Evolutionary conservation across 2,113 vertebrate genomes (phyloP).

Genomic region (Junco hyemalis): DNA sequence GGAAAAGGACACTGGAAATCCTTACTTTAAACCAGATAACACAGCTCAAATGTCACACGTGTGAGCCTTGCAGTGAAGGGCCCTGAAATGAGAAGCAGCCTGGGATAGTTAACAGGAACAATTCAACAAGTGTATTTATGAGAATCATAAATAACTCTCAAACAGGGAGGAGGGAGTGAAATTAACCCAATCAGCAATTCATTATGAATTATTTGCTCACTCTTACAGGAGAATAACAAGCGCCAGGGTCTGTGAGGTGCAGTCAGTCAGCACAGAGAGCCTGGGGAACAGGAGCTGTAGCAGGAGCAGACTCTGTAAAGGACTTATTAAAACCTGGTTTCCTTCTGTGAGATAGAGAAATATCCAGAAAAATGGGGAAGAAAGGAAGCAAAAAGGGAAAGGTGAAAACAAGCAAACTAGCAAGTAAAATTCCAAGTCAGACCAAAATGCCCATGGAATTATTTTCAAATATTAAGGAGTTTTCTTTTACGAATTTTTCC

Average conservation of each 20-base stretch:
- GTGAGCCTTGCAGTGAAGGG: background rate
- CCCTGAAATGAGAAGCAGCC: constrained; percentile 12
- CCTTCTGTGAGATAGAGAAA: background rate
- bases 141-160: constrained; percentile 41
- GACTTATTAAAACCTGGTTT: background rate
- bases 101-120: background rate
- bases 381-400: background rate
- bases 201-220: background rate
- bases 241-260: background rate
- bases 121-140: constrained; percentile 2
- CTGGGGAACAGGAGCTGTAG: background rate
- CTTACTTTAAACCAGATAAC: background rate
- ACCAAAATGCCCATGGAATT: background rate
- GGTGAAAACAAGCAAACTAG: background rate
- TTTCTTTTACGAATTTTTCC: background rate
- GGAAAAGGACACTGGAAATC: background rate
- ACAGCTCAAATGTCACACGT: background rate
- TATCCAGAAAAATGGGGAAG: background rate
- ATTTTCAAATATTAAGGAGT: background rate
- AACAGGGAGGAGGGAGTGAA: background rate
- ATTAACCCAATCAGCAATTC: constrained; percentile 35
- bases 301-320: background rate
- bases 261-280: background rate
- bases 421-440: background rate
- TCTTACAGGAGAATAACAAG: background rate